phyloP scores from a whole-genome alignment of 2,888 invertebrate genomes.

The Beris morrisii region DNA sequence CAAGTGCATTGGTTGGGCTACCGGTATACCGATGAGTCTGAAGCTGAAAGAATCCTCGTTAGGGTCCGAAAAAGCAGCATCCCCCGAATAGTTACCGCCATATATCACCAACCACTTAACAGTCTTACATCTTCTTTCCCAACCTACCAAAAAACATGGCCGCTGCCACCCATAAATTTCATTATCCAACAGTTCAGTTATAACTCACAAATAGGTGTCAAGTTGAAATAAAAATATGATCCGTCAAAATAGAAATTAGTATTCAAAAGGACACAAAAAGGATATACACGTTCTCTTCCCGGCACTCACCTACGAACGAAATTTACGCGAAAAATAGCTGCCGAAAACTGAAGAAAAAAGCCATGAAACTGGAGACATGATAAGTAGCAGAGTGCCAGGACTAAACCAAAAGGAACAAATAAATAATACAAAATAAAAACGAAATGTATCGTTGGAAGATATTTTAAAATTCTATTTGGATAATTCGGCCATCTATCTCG shows the following conservation, averaged over 20 bases:
- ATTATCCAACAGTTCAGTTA: slow-evolving; percentile 2
- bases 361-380: slow-evolving; percentile 11
- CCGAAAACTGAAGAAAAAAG: background rate
- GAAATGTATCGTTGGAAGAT: slow-evolving; percentile 12
- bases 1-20: too few relatives aligned
- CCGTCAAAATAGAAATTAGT: slow-evolving; percentile 38
- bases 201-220: slow-evolving; percentile 34
- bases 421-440: slow-evolving; percentile 24
- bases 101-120: too few relatives aligned
- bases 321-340: background rate
- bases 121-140: too few relatives aligned
- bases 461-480: slow-evolving; percentile 41
- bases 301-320: too few relatives aligned
- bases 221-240: slow-evolving; percentile 36
- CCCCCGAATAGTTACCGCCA: too few relatives aligned
- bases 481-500: slow-evolving; percentile 40
- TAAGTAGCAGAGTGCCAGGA: slow-evolving; percentile 4
- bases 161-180: too few relatives aligned
- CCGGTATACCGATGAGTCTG: too few relatives aligned
- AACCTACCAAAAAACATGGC: too few relatives aligned
- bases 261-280: slow-evolving; percentile 33
- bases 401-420: slow-evolving; percentile 15
- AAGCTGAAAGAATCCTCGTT: too few relatives aligned
- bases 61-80: too few relatives aligned
- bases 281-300: background rate